phyloP scores from a whole-genome alignment of 2,797 vertebrate genomes.

The Muscicapa comitata region DNA sequence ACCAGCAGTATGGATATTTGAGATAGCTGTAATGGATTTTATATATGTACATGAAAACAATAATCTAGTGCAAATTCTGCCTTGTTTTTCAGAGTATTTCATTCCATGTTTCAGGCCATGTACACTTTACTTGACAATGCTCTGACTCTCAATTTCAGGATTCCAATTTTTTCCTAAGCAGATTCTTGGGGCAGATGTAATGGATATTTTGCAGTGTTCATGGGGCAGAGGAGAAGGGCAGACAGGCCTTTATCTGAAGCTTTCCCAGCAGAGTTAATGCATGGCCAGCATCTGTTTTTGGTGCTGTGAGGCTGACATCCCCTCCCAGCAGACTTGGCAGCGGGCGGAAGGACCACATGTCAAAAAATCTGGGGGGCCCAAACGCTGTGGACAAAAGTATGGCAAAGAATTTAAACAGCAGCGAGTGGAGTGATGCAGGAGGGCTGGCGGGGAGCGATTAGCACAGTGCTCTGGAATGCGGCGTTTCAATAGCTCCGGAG shows the following conservation, averaged over 20 bases:
- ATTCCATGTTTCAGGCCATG: background rate
- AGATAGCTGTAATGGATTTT: background rate
- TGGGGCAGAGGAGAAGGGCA: background rate
- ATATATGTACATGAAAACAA: background rate
- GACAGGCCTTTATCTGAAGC: background rate
- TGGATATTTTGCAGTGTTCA: background rate
- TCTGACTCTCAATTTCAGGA: background rate
- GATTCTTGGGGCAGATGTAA: background rate
- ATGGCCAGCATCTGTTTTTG: conserved; percentile 23
- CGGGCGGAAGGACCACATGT: background rate
- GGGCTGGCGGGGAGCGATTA: conserved; percentile 29
- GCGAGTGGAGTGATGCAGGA: background rate
- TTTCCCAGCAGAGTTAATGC: background rate
- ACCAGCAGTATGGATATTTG: background rate
- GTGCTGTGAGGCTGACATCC: background rate
- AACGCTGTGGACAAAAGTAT: background rate
- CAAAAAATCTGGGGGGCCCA: conserved; percentile 28
- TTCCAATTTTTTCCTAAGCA: background rate
- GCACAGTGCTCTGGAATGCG: conserved; percentile 40
- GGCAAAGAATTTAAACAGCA: conserved; percentile 31
- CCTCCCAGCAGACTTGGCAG: conserved; percentile 31
- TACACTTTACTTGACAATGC: background rate
- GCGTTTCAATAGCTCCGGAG: conserved; percentile 36
- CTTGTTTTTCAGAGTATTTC: background rate
- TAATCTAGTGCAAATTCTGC: background rate